Evolutionary conservation across 2,797 vertebrate genomes (phyloP).

Genomic region (Scolopax bukidnonensis): DNA sequence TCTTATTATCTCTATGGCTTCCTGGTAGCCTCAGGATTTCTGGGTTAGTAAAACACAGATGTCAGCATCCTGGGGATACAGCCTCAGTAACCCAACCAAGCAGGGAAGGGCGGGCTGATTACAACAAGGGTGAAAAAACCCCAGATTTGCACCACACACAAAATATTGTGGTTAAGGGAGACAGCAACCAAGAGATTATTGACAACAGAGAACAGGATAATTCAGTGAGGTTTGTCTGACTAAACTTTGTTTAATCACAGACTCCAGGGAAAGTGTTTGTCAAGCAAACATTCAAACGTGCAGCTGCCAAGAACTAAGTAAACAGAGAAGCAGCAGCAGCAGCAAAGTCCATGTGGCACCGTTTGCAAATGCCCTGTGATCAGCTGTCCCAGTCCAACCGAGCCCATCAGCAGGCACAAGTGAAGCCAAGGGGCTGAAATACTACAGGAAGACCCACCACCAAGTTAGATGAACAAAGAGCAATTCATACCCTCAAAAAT

Average conservation of each 20-base stretch:
- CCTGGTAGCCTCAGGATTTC: slow-evolving; percentile 51
- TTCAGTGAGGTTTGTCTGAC: slow-evolving; percentile 45
- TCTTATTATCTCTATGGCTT: slow-evolving; percentile 15
- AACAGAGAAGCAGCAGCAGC: slow-evolving; percentile 10
- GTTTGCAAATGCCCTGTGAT: neutral
- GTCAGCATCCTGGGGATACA: slow-evolving; percentile 24
- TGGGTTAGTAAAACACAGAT: slow-evolving; percentile 18
- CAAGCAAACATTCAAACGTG: slow-evolving; percentile 48
- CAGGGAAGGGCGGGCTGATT: slow-evolving; percentile 4
- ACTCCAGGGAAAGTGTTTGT: slow-evolving; percentile 52
- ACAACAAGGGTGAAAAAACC: neutral
- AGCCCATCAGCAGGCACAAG: neutral
- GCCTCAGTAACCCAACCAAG: neutral
- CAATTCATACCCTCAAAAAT: neutral
- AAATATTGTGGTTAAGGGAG: slow-evolving; percentile 52
- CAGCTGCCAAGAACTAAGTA: slow-evolving; percentile 38
- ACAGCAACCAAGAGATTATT: neutral
- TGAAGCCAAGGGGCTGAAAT: neutral
- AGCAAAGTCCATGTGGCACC: neutral
- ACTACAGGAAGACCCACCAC: neutral
- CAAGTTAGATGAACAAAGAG: neutral
- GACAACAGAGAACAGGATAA: slow-evolving; percentile 40
- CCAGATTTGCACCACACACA: slow-evolving; percentile 13
- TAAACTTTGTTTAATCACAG: slow-evolving; percentile 52
- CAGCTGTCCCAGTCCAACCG: neutral